Conservation (phyloP, 37 sponge, comb jelly and placozoan species). For the Aplysina aerophoba region DNA sequence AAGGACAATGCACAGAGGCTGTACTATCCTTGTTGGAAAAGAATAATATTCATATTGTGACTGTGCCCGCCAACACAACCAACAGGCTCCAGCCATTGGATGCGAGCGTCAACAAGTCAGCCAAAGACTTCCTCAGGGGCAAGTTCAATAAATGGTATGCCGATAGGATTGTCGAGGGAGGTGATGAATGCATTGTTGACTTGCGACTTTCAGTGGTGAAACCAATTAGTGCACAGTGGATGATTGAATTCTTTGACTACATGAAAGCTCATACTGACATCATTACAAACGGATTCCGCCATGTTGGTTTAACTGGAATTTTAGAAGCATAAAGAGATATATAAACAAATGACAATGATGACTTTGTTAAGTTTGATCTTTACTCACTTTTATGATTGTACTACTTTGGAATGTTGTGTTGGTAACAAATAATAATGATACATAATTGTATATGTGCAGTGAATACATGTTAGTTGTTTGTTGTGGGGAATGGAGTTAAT, state of each 20-base stretch:
- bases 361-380: no score
- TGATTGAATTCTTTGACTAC: constrained; percentile 27
- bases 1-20: background rate
- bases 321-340: no score
- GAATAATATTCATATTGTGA: background rate
- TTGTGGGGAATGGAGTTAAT: constrained; percentile 23
- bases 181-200: background rate
- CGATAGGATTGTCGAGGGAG: constrained; percentile 35
- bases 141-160: background rate
- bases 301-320: no score
- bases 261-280: constrained; percentile 9
- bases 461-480: constrained; percentile 5
- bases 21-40: background rate
- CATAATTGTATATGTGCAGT: no score
- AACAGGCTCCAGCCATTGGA: background rate
- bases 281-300: constrained; percentile 23
- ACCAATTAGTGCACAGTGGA: constrained; percentile 4
- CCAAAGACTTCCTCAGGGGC: background rate
- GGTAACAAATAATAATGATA: no score
- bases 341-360: no score
- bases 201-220: background rate
- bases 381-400: no score
- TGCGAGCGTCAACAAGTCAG: background rate
- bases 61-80: background rate
- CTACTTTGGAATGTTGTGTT: no score